These are phyloP conservation scores for Xiphias gladius DNA, from an alignment of 2,113 vertebrate genomes.

Conservation along the genomic window DNA sequence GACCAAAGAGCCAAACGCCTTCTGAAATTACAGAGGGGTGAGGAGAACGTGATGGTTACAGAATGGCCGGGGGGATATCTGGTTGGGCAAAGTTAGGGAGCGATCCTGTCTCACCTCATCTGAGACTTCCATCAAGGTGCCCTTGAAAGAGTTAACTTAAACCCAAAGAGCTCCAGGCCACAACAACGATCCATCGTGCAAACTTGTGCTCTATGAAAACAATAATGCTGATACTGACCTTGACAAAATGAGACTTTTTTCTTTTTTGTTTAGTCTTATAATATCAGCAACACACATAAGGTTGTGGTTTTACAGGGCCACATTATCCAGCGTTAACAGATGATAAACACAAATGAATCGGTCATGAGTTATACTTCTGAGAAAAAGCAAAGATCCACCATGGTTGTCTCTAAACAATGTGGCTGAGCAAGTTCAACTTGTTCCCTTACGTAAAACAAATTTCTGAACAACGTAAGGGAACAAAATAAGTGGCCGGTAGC, in stretches of 20 bases:
- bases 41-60: not conserved
- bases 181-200: not conserved
- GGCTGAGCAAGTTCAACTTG: slow-evolving; percentile 2
- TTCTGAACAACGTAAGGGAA: not conserved
- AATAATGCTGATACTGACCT: no score
- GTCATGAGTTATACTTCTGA: not conserved
- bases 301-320: not conserved
- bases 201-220: no score
- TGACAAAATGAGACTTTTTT: not conserved
- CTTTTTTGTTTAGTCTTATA: not conserved
- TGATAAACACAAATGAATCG: not conserved
- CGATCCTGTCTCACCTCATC: not conserved
- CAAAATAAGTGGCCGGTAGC: not conserved
- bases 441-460: not conserved
- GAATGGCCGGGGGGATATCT: not conserved
- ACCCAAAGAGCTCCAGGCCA: not conserved
- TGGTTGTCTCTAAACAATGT: not conserved
- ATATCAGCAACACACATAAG: not conserved
- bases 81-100: not conserved
- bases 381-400: not conserved
- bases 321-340: not conserved
- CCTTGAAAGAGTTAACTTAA: slow-evolving; percentile 11
- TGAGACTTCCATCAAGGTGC: not conserved
- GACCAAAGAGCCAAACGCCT: slow-evolving; percentile 36
- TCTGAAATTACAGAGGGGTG: slow-evolving; percentile 61